Evolutionary conservation across 2,797 vertebrate genomes (phyloP), one percentile per base, ranked within the genome.

Genomic region (Hydrocynus forskahlii): DNA sequence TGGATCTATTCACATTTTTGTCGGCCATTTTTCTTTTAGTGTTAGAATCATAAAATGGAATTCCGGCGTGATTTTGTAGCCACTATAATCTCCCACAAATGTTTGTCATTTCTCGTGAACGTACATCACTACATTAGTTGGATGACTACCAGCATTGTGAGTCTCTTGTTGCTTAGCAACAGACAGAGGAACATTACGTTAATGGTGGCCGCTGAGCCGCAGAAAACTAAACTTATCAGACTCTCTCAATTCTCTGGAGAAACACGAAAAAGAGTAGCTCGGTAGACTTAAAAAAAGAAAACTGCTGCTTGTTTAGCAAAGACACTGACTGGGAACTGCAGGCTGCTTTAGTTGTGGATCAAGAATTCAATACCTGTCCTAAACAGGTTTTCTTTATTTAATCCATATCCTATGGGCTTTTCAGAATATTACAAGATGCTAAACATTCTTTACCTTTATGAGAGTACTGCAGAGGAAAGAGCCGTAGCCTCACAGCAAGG

Each of bases 121-220:
- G n/a, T 57, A 57, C 17, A 57, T 57, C 55, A 57, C 19, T n/a
- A 57, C 6, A 57, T 57, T n/a, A 57, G 55, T 2, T 57, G 55
- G 6, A 21, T 9, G 19, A n/a, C 7, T 21, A 57, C 55, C 55
- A 57, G 19, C 55, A 21, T n/a, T 57, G 55, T 7, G 7, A 57
- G 55, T n/a, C 19, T 57, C 55, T 57, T 57, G 55, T 57, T 57
- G n/a, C 55, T 57, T n/a, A 57, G 55, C 55, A 57, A 57, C 55
- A 1, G 19, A 57, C 19, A 57, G 6, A 57, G n/a, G 55, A 57
- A n/a, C 55, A 57, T 57, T 57, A 21, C 19, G 17, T 57, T 21
- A 21, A 57, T 19, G 55, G 55, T 57, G 55, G 55, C 55, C 7
- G 7, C 55, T 57, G 55, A 57, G 55, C 55, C 19, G 1, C 16